Evolutionary conservation across 2,113 vertebrate genomes (phyloP), one percentile per base, ranked within the genome.

Genomic region (Hipposideros armiger): DNA sequence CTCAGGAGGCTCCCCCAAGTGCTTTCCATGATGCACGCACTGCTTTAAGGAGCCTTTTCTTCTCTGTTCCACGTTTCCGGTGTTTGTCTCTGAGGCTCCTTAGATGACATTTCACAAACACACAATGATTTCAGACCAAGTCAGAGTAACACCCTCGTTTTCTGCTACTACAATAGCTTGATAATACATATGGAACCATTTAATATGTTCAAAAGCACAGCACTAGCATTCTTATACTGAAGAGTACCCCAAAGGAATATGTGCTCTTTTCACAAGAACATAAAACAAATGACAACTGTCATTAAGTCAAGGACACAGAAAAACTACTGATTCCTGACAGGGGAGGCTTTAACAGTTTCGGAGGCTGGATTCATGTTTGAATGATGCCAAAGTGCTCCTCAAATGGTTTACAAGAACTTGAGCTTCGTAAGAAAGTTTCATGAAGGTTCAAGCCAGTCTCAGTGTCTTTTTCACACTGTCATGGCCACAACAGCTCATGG

Each of bases 181-280:
- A 95, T 96, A 95, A 85, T 92, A 93, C 74, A 95, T 78, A 80
- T 96, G 94, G 69, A 93, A 97, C 17, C 60, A 92, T 87, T 96
- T 95, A 91, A 76, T 87, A 87, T 84, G 69, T 64, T 89, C 72
- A 88, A 94, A 95, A 91, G 72, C 28, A 92, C 80, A 95, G 73
- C 22, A 90, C 52, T 81, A 95, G 42, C 73, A 74, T 66, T 93
- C 94, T 94, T 91, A 87, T 91, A 93, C 81, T 96, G 82, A 87
- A 95, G 90, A 90, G 40, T 64, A 94, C 24, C 76, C 58, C 81
- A 92, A 91, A 97, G 80, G 54, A 96, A 82, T 87, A 97, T 67
- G 56, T 70, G 30, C 62, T 92, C 72, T 85, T 90, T 96, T 95
- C 66, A 95, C 20, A 78, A 95, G 67, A 58, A 94, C 82, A 91